Base-by-base conservation (phyloP, 2,797 vertebrate genomes). In the Lagocephalus sceleratus region DNA sequence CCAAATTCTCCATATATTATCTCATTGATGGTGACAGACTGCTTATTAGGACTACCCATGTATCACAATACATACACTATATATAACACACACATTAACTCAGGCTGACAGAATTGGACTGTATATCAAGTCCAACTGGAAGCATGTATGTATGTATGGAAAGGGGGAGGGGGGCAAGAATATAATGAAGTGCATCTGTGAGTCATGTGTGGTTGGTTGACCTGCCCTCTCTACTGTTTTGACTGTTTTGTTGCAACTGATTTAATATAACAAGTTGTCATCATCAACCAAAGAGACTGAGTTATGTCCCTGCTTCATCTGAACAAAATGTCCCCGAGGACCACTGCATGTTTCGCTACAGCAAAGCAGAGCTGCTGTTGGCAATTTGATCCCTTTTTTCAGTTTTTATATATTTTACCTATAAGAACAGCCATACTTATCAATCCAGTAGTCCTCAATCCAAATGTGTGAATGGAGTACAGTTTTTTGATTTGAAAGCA, bases 191-290 rank as follows among this genome's bases (percentile, higher is more conserved):
- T 63, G 38, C 56, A 70, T 63, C 66, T 66, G 51, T 40, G 6
- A 66, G 53, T 51, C 17, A 8, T 63, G 66, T 60, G 48, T 40
- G 26, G 47, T 51, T 15, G 54, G 6, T 1, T 40, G 39, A 16
- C 25, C 17, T 52, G 44, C 10, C 42, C 1, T 69, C 32, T 47
- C 45, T 0, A 8, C 38, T 63, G 60, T 51, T 64, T 29, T 56
- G 51, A 6, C 38, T 60, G 60, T 49, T 64, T 40, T 58, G 51
- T 48, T 40, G 54, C 26, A 51, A 47, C 70, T 83, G 73, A 84
- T 66, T 87, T 68, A 73, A 69, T 59, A 72, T 77, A 60, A 70
- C 66, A 69, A 78, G 55, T 55, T 60, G 60, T 63, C 69, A 56
- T 79, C 75, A 35, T 14, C 53, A 79, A 79, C 69, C 81, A 64